phyloP scores from a whole-genome alignment of 2,797 vertebrate species.

The Carapus acus region DNA sequence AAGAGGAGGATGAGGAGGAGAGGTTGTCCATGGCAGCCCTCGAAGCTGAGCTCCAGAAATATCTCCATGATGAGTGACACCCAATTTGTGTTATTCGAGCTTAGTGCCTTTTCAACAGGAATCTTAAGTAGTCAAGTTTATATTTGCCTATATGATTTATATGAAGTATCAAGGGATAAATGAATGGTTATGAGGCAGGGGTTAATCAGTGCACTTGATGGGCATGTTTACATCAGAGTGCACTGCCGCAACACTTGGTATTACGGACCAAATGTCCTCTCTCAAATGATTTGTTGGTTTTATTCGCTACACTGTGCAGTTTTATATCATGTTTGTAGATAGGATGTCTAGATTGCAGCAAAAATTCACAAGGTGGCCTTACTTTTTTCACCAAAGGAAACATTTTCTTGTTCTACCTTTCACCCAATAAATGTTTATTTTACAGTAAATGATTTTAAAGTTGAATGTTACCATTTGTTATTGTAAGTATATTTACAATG shows the following conservation, averaged over 20 bases:
- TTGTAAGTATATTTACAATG: conserved; percentile 61
- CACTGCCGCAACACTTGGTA: conserved; percentile 11
- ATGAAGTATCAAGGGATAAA: background rate
- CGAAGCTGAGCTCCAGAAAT: conserved; percentile 74
- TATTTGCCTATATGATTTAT: background rate
- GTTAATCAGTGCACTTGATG: no score
- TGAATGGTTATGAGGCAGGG: no score
- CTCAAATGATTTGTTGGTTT: background rate
- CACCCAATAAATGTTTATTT: conserved; percentile 7
- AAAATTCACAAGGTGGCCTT: conserved; percentile 8
- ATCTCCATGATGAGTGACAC: conserved; percentile 63
- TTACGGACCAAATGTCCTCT: background rate
- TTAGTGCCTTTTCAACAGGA: background rate
- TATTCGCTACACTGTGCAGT: no score
- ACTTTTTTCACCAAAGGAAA: conserved; percentile 4
- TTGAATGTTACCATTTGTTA: conserved; percentile 36
- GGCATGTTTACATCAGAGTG: conserved; percentile 3
- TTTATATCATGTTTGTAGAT: no score
- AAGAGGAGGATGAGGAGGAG: conserved; percentile 65
- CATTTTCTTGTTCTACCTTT: conserved; percentile 3
- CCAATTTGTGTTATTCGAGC: conserved; percentile 3
- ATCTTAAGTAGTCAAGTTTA: background rate
- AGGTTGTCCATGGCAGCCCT: conserved; percentile 67
- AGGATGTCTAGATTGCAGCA: conserved; percentile 4
- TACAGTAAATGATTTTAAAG: conserved; percentile 24